Base-by-base conservation (phyloP, 2,113 vertebrate genomes). In the Carlito syrichta region DNA sequence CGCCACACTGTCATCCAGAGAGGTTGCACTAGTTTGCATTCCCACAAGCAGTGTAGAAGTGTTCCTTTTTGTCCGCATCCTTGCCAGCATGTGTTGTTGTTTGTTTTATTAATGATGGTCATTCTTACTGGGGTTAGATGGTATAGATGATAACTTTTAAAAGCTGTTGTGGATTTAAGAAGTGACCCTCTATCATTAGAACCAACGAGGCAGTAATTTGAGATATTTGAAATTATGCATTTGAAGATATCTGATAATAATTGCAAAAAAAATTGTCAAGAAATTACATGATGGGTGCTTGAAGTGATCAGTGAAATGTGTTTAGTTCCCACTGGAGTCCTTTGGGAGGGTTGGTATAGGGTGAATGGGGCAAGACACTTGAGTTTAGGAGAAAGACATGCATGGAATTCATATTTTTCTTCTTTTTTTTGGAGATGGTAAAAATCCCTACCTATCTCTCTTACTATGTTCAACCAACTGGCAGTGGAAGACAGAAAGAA, bases 151-250 rank as follows among this genome's bases (percentile, higher is more conserved):
- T 85, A 4, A 74, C 17, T 78, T 94, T 92, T 30, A 77, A 86
- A 92, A 48, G 74, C 66, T 89, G n/a, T 71, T 87, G 11, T 96
- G 78, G 87, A 69, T 83, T 48, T 85, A 89, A 95, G 71, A 48
- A 76, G 82, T 52, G 50, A 81, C 0, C 27, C 4, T n/a, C 38
- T 93, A 43, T 88, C 60, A 11, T 43, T 85, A 43, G 74, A 86
- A 35, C 19, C 60, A 95, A 40, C 17, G 73, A 92, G 73, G 32
- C n/a, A 38, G 62, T 69, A 45, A 82, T 77, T 86, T 76, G 66
- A 92, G 9, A 71, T 71, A 66, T 54, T 63, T 5, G 12, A 83
- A 88, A 52, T 23, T 74, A 38, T 45, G 1, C n/a, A 50, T 91
- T 85, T 85, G 40, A 58, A 16, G 56, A 32, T 71, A 43, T 73